These are phyloP conservation scores for Brachionus sp. DNA, from an alignment of 1,140 invertebrate species.

Conservation along the genomic window DNA sequence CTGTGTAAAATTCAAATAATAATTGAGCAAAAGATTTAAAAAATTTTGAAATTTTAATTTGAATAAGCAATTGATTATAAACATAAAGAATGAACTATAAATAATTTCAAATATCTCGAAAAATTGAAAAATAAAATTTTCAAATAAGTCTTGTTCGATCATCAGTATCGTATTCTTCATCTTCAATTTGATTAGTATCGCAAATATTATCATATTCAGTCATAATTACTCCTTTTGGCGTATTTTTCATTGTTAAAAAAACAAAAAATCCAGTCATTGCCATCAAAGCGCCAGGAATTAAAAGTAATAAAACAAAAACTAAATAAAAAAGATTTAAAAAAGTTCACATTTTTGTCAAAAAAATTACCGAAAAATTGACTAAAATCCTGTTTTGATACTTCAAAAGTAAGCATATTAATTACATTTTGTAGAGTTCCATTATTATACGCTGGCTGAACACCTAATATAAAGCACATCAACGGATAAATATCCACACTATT, in stretches of 20 bases:
- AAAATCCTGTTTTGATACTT: background rate
- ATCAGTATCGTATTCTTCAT: background rate
- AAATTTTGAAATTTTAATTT: background rate
- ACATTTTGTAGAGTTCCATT: slow-evolving; percentile 36
- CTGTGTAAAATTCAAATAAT: background rate
- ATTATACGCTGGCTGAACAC: background rate
- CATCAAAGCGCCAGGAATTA: background rate
- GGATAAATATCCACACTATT: slow-evolving; percentile 68
- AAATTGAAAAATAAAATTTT: background rate
- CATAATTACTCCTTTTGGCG: background rate
- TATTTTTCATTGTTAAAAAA: slow-evolving; percentile 24
- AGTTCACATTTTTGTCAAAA: background rate
- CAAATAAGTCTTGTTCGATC: background rate
- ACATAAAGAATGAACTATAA: background rate
- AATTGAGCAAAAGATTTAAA: background rate
- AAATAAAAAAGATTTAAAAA: background rate
- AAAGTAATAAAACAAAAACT: slow-evolving; percentile 24
- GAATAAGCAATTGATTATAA: background rate
- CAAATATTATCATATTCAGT: background rate
- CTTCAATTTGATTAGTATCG: background rate
- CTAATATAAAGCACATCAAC: slow-evolving; percentile 51
- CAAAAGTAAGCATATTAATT: slow-evolving; percentile 33
- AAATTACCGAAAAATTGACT: background rate
- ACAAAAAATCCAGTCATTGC: slow-evolving; percentile 20
- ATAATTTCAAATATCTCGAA: background rate